These are phyloP conservation scores for Hafferia zeledoni DNA, from an alignment of 2,797 vertebrate species.

Conservation along the genomic window DNA sequence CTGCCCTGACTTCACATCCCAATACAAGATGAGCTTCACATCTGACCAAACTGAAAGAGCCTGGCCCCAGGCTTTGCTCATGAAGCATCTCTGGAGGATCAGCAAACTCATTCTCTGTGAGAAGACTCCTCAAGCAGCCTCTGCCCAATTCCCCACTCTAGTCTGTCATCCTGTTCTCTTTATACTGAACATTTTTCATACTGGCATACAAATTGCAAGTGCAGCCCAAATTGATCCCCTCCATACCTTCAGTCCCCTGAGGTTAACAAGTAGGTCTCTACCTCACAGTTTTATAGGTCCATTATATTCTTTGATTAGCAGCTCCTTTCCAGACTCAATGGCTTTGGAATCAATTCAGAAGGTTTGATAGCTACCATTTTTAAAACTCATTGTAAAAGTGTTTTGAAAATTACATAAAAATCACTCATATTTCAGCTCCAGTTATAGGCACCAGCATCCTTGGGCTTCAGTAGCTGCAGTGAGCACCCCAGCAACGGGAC, in stretches of 20 bases:
- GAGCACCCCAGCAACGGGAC: not conserved
- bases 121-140: not conserved
- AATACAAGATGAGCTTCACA: not conserved
- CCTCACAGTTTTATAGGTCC: not conserved
- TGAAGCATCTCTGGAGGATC: not conserved
- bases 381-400: not conserved
- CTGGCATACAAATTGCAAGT: not conserved
- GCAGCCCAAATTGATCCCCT: not conserved
- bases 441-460: not conserved
- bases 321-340: not conserved
- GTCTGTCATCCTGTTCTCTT: not conserved
- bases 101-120: not conserved
- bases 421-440: not conserved
- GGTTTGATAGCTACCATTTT: not conserved
- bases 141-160: not conserved
- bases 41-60: not conserved
- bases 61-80: not conserved
- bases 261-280: not conserved
- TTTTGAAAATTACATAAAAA: not conserved
- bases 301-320: slow-evolving; percentile 8
- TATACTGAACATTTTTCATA: not conserved
- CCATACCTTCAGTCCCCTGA: not conserved
- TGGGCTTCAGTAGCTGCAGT: not conserved
- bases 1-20: not conserved
- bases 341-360: slow-evolving; percentile 1